Percentiles rank a stretch among this genome's conserved stretches.
Evolutionary conservation across 2,113 vertebrate species (phyloP).

Genomic region (Pheucticus melanocephalus): DNA sequence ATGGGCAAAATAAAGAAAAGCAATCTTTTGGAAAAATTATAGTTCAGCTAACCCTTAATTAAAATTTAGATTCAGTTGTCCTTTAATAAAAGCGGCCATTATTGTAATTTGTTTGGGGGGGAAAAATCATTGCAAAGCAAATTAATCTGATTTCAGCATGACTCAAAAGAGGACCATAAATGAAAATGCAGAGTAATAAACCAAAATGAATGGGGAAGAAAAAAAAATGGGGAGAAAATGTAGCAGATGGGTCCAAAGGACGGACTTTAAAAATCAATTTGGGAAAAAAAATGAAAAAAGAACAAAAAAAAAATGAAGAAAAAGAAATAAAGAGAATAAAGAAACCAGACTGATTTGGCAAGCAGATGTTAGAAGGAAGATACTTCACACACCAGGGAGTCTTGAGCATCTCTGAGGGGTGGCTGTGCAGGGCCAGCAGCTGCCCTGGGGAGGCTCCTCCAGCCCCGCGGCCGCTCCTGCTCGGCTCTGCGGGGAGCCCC

Average conservation of each 20-base stretch:
- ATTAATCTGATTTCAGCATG: constrained; percentile 59
- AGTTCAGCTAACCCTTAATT: constrained; percentile 86
- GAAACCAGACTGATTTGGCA: constrained; percentile 78
- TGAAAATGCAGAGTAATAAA: constrained; percentile 67
- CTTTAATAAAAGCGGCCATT: constrained; percentile 75
- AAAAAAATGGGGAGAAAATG: not conserved
- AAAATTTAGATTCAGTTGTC: constrained; percentile 86
- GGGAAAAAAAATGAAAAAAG: not conserved
- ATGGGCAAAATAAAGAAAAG: not conserved
- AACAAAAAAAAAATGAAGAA: not conserved
- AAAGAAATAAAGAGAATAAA: constrained; percentile 35
- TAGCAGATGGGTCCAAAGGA: constrained; percentile 58
- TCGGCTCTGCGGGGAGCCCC: constrained; percentile 35
- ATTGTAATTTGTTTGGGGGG: constrained; percentile 33
- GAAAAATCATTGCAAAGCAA: constrained; percentile 70
- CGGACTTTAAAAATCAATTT: constrained; percentile 50
- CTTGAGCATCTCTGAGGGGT: constrained; percentile 76
- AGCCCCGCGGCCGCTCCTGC: constrained; percentile 64
- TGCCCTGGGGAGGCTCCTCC: constrained; percentile 80
- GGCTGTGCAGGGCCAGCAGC: constrained; percentile 76
- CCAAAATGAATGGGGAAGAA: constrained; percentile 11
- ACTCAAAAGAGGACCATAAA: constrained; percentile 51
- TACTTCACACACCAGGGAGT: constrained; percentile 90
- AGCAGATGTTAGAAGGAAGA: constrained; percentile 74
- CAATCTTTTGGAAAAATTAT: not conserved